Evolutionary conservation across 2,888 invertebrate genomes (phyloP).

Genomic region (Sphinx pinastri): DNA sequence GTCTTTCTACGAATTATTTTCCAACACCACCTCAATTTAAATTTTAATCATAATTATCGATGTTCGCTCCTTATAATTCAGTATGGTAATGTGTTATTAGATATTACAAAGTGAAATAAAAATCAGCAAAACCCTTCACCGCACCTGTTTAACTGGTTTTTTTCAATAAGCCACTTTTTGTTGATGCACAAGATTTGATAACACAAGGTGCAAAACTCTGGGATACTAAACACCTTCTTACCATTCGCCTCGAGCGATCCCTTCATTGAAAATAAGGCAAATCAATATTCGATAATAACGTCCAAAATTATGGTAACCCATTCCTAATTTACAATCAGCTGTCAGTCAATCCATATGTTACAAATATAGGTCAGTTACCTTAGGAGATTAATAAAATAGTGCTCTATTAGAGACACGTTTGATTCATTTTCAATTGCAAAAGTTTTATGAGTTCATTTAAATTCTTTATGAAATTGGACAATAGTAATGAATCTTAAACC

Average conservation of each 20-base stretch:
- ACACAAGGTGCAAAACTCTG: slow-evolving; percentile 77
- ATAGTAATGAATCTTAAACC: slow-evolving; percentile 69
- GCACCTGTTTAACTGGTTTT: slow-evolving; percentile 65
- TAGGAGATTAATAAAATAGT: slow-evolving; percentile 37
- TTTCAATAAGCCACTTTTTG: slow-evolving; percentile 64
- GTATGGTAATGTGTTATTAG: slow-evolving; percentile 10
- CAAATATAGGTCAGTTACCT: slow-evolving; percentile 73
- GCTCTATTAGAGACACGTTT: slow-evolving; percentile 37
- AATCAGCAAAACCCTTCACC: slow-evolving; percentile 45
- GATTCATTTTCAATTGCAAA: slow-evolving; percentile 38
- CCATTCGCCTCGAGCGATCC: slow-evolving; percentile 59
- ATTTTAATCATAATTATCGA: background rate
- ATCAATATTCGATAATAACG: slow-evolving; percentile 70
- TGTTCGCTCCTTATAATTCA: background rate
- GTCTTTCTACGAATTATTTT: background rate
- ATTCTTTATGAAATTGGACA: slow-evolving; percentile 45
- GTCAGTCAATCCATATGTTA: slow-evolving; percentile 71
- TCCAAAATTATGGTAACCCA: slow-evolving; percentile 73
- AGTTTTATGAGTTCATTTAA: slow-evolving; percentile 41
- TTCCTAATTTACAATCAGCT: slow-evolving; percentile 76
- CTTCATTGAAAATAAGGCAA: slow-evolving; percentile 70
- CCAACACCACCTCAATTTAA: background rate
- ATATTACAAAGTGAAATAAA: slow-evolving; percentile 38
- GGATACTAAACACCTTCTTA: slow-evolving; percentile 73
- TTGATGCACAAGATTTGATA: slow-evolving; percentile 61